These are phyloP conservation scores for Xanthorhoe designata DNA, from an alignment of 2,888 invertebrate species.

Conservation along the genomic window DNA sequence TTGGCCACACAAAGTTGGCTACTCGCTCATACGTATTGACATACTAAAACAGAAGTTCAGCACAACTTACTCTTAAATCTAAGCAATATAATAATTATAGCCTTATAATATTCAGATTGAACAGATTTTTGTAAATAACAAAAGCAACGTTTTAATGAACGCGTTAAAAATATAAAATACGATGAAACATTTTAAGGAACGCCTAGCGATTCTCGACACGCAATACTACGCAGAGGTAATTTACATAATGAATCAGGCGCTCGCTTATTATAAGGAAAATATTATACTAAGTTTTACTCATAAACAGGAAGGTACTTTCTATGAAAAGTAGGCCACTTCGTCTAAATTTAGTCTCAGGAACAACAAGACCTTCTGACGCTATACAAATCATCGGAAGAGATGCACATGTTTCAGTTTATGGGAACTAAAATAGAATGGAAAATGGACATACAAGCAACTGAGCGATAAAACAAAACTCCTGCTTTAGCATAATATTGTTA, in stretches of 20 bases:
- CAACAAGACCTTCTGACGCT: neutral
- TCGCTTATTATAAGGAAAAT: slow-evolving; percentile 24
- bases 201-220: slow-evolving; percentile 39
- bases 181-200: slow-evolving; percentile 27
- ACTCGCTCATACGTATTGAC: no score
- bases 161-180: slow-evolving; percentile 26
- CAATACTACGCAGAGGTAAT: slow-evolving; percentile 36
- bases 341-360: neutral
- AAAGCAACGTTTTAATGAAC: slow-evolving; percentile 17
- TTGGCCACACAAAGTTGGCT: neutral
- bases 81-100: no score
- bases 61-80: no score
- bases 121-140: slow-evolving; percentile 4
- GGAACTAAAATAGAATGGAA: neutral
- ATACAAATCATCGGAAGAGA: neutral
- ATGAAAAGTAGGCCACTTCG: neutral
- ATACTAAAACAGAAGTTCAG: no score
- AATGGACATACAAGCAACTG: neutral
- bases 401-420: neutral
- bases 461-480: neutral
- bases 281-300: neutral
- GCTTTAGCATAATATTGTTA: no score
- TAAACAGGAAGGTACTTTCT: neutral
- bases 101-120: neutral
- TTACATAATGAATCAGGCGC: slow-evolving; percentile 37